Evolutionary conservation across 37 sponge, comb jelly and placozoan genomes (phyloP), one percentile per base, ranked within the genome.

Genomic region (Mnemiopsis leidyi): DNA sequence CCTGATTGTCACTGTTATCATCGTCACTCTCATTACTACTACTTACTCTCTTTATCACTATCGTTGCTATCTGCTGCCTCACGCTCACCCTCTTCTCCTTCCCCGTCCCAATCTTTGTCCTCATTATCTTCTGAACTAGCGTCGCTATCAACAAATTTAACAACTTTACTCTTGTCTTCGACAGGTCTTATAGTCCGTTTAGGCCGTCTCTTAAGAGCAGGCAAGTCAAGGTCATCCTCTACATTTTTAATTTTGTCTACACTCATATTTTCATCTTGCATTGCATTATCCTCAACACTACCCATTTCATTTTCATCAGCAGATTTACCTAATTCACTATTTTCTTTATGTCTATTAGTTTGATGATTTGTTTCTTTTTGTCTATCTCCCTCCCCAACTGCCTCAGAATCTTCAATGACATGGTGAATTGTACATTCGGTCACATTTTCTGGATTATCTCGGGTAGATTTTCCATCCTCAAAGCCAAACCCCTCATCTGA

Each of bases 61-160:
- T 21, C 7, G 24, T 9, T 23, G 26, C 29, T 39, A 7, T 31
- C 82, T 13, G 9, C 82, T 13, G 35, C 18, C 23, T 5, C 37
- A 13, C 26, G 37, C 3, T 79, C 37, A 3, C 36, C 35, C 5
- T 28, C 30, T 48, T 48, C 61, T 48, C 61, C 61, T 28, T 71
- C 75, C 5, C 3, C 75, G 1, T 85, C 48, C 61, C 90, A 38
- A n/a, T 85, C 61, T 25, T 2, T 3, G 25, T 85, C 90, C 90
- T 85, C 61, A 32, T 85, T 61, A 26, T 38, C 40, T 29, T 40
- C 61, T 0, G 61, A 40, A 85, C 23, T 33, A 13, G 13, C 90
- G 1, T 85, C 90, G 23, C 90, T 85, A 25, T 85, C 48, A 20
- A 85, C 90, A 23, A 85, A 26, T 39, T 85, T 85, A 23, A 85